Conservation (phyloP, 64 coral and sea anemone species). For the Pocillopora verrucosa region DNA sequence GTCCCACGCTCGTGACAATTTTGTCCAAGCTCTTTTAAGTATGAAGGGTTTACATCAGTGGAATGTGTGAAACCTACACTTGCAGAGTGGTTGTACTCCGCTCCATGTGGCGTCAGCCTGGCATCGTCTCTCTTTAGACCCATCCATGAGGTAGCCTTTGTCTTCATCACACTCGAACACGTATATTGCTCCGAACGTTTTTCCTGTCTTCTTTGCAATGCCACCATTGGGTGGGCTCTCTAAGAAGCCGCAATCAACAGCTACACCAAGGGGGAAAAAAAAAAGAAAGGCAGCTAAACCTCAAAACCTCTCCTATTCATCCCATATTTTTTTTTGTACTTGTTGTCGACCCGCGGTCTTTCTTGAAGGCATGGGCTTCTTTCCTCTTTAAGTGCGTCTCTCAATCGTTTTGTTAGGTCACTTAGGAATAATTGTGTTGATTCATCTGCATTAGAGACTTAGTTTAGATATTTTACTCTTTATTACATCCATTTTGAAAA, state of each 20-base stretch:
- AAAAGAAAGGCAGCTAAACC: neutral
- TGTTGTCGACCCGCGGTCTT: too few species aligned
- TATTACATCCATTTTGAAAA: too few species aligned
- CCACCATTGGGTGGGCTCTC: constrained; percentile 36
- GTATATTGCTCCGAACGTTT: constrained; percentile 45
- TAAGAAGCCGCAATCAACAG: constrained; percentile 67
- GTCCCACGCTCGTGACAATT: too few species aligned
- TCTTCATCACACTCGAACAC: constrained; percentile 58
- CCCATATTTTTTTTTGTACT: too few species aligned
- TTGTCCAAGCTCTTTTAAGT: too few species aligned
- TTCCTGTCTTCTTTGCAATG: constrained; percentile 50
- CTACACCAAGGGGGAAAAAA: constrained; percentile 25
- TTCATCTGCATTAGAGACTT: too few species aligned
- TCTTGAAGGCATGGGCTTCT: too few species aligned
- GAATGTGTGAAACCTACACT: constrained; percentile 26
- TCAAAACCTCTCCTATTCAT: too few species aligned
- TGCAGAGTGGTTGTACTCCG: constrained; percentile 45
- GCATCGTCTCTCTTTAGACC: constrained; percentile 51
- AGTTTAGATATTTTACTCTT: too few species aligned
- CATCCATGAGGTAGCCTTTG: constrained; percentile 59
- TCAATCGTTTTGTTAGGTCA: too few species aligned
- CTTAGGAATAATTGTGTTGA: too few species aligned
- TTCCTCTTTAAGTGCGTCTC: too few species aligned
- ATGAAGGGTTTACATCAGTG: neutral
- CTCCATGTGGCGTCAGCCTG: constrained; percentile 72